phyloP scores from a whole-genome alignment of 2,113 vertebrate genomes.

The Atherinomorus stipes region DNA sequence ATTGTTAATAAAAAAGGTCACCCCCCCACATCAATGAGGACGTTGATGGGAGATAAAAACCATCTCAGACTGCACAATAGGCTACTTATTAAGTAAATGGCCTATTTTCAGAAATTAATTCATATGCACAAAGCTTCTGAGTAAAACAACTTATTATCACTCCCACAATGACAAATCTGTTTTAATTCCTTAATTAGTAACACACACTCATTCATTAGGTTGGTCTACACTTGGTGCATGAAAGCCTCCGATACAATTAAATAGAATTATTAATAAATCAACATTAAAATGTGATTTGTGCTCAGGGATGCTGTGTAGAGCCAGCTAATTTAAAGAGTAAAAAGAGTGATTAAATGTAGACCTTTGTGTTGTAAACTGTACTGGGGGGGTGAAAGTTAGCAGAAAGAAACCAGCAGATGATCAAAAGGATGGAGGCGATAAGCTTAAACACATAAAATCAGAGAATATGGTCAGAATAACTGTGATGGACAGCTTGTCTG shows the following conservation, averaged over 20 bases:
- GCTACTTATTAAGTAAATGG: constrained; percentile 19
- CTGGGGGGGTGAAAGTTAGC: background rate
- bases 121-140: constrained; percentile 47
- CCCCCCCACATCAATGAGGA: background rate
- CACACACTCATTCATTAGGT: constrained; percentile 46
- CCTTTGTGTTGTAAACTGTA: background rate
- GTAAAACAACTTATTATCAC: constrained; percentile 50
- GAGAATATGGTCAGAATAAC: too few species aligned
- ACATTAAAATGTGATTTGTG: constrained; percentile 3
- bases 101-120: constrained; percentile 52
- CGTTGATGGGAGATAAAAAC: constrained; percentile 27
- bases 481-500: too few species aligned
- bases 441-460: too few species aligned
- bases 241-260: constrained; percentile 40
- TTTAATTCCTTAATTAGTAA: constrained; percentile 62
- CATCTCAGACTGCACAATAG: background rate
- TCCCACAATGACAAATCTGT: constrained; percentile 21
- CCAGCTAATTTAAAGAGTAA: background rate
- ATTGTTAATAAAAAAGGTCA: background rate
- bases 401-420: too few species aligned
- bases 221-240: constrained; percentile 26
- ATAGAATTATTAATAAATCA: constrained; percentile 46
- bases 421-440: too few species aligned
- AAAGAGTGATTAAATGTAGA: background rate
- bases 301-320: background rate